A percentile compares a stretch with the other conserved stretches of the same genome.
Evolutionary conservation across 2,888 invertebrate genomes (phyloP).

Genomic region (Callinectes sapidus): DNA sequence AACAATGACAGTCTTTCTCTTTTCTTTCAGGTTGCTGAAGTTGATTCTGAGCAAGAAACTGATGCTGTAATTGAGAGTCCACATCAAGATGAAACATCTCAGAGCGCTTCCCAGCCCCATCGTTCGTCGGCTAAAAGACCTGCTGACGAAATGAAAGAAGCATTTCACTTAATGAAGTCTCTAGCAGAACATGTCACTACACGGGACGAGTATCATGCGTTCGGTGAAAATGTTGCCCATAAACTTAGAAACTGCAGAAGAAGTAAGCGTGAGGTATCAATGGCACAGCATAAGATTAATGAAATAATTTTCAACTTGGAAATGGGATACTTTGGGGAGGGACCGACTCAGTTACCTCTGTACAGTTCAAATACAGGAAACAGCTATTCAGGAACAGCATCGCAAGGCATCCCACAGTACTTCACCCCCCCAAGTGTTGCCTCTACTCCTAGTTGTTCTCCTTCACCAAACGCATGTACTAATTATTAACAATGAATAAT

Average conservation of each 20-base stretch:
- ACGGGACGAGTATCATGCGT: background rate
- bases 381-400: background rate
- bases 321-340: slow-evolving; percentile 1
- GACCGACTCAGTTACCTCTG: background rate
- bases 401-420: background rate
- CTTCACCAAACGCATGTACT: background rate
- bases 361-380: background rate
- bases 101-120: no score
- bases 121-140: no score
- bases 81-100: no score
- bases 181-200: background rate
- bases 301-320: no score
- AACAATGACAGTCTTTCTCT: no score
- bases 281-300: slow-evolving; percentile 18
- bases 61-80: no score
- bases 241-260: background rate
- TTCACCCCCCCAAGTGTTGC: background rate
- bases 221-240: background rate
- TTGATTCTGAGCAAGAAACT: no score
- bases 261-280: background rate
- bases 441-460: slow-evolving; percentile 8
- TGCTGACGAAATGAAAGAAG: no score
- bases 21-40: no score
- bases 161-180: no score
- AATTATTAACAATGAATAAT: background rate